phyloP scores from a whole-genome alignment of 2,888 invertebrate species.

The Hemaris fuciformis region DNA sequence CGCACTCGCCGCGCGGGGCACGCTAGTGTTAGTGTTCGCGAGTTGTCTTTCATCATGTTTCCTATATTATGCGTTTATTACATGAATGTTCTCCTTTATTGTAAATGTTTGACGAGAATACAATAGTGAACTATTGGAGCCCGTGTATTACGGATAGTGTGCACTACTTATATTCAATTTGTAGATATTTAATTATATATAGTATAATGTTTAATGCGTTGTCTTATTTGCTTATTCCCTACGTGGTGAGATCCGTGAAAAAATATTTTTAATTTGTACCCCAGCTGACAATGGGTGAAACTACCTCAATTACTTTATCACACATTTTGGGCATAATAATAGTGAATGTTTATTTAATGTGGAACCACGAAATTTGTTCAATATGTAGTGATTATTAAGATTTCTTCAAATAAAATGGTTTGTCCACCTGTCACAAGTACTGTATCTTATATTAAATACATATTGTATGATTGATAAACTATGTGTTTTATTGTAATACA shows the following conservation, averaged over 20 bases:
- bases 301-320: constrained; percentile 82
- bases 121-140: constrained; percentile 58
- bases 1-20: constrained; percentile 25
- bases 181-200: constrained; percentile 82
- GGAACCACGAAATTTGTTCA: constrained; percentile 68
- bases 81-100: constrained; percentile 79
- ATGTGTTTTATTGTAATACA: constrained; percentile 58
- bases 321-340: constrained; percentile 78
- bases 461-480: constrained; percentile 78
- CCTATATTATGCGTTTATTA: constrained; percentile 80
- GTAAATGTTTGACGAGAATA: constrained; percentile 73
- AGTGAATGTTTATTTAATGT: constrained; percentile 70
- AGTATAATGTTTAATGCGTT: constrained; percentile 79
- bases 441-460: constrained; percentile 81
- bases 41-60: constrained; percentile 73
- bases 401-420: constrained; percentile 67
- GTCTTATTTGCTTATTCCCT: constrained; percentile 73
- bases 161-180: constrained; percentile 78
- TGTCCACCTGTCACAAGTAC: constrained; percentile 80
- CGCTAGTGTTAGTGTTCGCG: constrained; percentile 51
- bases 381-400: constrained; percentile 68
- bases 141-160: constrained; percentile 67
- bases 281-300: constrained; percentile 64
- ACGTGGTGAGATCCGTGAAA: constrained; percentile 60
- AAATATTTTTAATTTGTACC: constrained; percentile 70